Evolutionary conservation across 2,888 invertebrate genomes (phyloP).

Genomic region (Nymphalis polychloros): DNA sequence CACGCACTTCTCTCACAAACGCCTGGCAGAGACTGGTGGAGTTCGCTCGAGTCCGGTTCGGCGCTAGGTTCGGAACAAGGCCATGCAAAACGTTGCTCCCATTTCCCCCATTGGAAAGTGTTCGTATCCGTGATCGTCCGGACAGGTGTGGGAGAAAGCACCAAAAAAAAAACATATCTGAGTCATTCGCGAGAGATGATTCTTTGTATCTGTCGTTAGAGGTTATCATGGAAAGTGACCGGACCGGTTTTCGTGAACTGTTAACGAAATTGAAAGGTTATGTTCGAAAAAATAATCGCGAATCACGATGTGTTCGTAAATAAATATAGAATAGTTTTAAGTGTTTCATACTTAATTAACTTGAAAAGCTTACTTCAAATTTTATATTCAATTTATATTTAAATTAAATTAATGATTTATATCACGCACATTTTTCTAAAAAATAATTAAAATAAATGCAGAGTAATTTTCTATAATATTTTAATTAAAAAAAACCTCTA

Average conservation of each 20-base stretch:
- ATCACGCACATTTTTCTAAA: background rate
- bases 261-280: constrained; percentile 23
- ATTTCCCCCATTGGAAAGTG: constrained; percentile 78
- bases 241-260: constrained; percentile 58
- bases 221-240: constrained; percentile 69
- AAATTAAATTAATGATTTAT: background rate
- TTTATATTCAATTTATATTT: background rate
- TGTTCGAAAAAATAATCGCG: constrained; percentile 13
- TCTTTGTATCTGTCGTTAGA: constrained; percentile 43
- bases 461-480: no score
- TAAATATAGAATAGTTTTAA: background rate
- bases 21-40: constrained; percentile 57
- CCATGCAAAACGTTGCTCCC: constrained; percentile 77
- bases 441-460: background rate
- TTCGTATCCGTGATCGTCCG: constrained; percentile 72
- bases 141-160: constrained; percentile 80
- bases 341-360: background rate
- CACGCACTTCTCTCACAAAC: constrained; percentile 46
- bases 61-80: constrained; percentile 66
- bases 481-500: no score
- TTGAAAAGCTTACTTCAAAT: background rate
- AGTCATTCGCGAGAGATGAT: constrained; percentile 67
- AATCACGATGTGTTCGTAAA: background rate
- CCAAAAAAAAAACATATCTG: constrained; percentile 72
- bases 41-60: constrained; percentile 35